Evolutionary conservation across 1,140 invertebrate species (phyloP).

Genomic region (Ylistrum balloti): DNA sequence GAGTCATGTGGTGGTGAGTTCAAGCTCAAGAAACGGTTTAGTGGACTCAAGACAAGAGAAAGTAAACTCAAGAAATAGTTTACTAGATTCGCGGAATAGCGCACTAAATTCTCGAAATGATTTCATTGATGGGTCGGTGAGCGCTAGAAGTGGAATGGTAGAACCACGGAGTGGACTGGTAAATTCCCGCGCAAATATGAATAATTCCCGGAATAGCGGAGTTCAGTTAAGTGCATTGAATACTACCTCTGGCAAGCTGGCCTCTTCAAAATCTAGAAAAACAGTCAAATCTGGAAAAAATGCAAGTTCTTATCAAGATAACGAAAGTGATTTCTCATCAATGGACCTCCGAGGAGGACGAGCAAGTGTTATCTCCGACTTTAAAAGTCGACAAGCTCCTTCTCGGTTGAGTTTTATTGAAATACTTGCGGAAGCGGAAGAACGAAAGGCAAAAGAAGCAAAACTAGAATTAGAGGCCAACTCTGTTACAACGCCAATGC

Average conservation of each 20-base stretch:
- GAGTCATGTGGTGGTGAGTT: background rate
- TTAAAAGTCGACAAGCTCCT: constrained; percentile 15
- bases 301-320: background rate
- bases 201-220: constrained; percentile 6
- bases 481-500: constrained; percentile 30
- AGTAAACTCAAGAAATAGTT: background rate
- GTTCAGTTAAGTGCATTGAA: background rate
- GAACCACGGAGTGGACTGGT: background rate
- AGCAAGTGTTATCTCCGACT: background rate
- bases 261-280: background rate
- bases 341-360: background rate
- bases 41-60: background rate
- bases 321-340: constrained; percentile 2
- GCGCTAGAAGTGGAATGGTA: background rate
- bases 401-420: constrained; percentile 58
- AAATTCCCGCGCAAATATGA: background rate
- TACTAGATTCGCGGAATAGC: background rate
- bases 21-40: background rate
- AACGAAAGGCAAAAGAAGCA: constrained; percentile 54
- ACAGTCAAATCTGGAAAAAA: background rate
- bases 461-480: constrained; percentile 40
- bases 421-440: constrained; percentile 57
- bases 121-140: background rate
- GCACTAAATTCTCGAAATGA: background rate
- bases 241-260: background rate